Base-by-base conservation (phyloP, 2,113 vertebrate genomes). In the Anhinga rufa region DNA sequence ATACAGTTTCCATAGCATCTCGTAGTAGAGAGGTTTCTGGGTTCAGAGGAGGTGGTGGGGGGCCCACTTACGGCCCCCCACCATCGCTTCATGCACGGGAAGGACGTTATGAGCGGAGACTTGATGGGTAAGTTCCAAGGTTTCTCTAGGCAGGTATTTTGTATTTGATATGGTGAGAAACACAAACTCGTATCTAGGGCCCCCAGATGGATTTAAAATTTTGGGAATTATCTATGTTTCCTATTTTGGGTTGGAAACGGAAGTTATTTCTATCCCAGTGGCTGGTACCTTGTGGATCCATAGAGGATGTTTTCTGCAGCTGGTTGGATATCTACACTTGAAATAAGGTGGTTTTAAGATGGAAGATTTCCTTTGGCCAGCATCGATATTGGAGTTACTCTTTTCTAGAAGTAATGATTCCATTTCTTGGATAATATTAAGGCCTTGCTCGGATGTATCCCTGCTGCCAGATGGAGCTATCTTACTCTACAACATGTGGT, bases 51-150 rank as follows among this genome's bases (percentile, higher is more conserved):
- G 99, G 98, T 98, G 98, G 99, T 51, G 99, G 99, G 98, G 99
- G 99, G 96, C 98, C 99, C 95, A 98, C 99, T 97, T 99, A 99
- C 94, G 99, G 98, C 62, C 99, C 99, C 95, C 99, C 99, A 61
- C 99, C 99, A 97, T 99, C 99, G 90, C 99, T 99, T 98, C 99
- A 99, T 99, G 99, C 98, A 99, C 99, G 99, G 98, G 99, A 99
- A 98, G 99, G 99, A 99, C 99, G 99, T 98, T 99, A 99, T 99
- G 99, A 99, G 98, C 99, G 99, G 98, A 98, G 98, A 98, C 98
- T 98, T 93, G 98, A 98, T 98, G 98, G 98, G 98, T 98, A 98
- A 98, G 98, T 98, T 98, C 98, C 98, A 98, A 98, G 98, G 98
- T 98, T 98, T 98, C 97, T 98, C 97, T 98, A 98, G 98, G 98